A percentile compares a stretch with the other conserved stretches of the same genome.
These are phyloP conservation scores for Clostera curtula DNA, from an alignment of 2,888 invertebrate genomes.

Conservation along the genomic window DNA sequence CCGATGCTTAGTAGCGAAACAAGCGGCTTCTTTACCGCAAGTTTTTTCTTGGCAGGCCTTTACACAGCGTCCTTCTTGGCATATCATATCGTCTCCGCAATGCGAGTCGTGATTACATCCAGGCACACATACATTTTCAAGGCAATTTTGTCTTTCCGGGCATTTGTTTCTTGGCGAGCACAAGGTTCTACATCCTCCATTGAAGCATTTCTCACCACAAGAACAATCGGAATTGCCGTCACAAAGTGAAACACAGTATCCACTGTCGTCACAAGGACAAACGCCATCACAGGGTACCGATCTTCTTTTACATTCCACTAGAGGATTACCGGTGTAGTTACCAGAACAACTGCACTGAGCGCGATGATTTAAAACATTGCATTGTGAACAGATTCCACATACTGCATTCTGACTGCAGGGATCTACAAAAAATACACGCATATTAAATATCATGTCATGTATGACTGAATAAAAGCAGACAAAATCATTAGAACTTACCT, in stretches of 20 bases:
- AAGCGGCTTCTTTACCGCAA: constrained; percentile 88
- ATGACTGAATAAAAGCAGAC: constrained; percentile 1
- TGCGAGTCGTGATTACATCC: constrained; percentile 88
- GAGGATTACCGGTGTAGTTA: constrained; percentile 87
- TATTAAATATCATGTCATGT: neutral
- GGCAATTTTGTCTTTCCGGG: constrained; percentile 84
- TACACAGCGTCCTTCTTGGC: constrained; percentile 79
- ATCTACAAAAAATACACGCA: constrained; percentile 75
- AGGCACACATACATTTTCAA: constrained; percentile 81
- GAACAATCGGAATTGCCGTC: constrained; percentile 79
- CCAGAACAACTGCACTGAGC: constrained; percentile 90
- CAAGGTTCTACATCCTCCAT: constrained; percentile 82
- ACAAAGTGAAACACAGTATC: constrained; percentile 85
- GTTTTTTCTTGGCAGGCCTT: constrained; percentile 81
- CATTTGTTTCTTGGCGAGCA: constrained; percentile 83
- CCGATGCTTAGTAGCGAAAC: constrained; percentile 85
- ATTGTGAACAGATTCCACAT: constrained; percentile 90
- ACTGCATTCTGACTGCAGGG: constrained; percentile 83
- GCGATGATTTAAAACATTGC: constrained; percentile 87
- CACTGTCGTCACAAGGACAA: constrained; percentile 87
- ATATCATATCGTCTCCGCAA: constrained; percentile 85
- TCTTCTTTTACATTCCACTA: constrained; percentile 84
- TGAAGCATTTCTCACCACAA: constrained; percentile 86
- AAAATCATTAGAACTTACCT: constrained; percentile 56
- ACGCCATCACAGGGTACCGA: constrained; percentile 82